A percentile compares a stretch with the other conserved stretches of the same genome.
These are phyloP conservation scores for Nomada fabriciana DNA, from an alignment of 2,888 invertebrate species.

Conservation along the genomic window DNA sequence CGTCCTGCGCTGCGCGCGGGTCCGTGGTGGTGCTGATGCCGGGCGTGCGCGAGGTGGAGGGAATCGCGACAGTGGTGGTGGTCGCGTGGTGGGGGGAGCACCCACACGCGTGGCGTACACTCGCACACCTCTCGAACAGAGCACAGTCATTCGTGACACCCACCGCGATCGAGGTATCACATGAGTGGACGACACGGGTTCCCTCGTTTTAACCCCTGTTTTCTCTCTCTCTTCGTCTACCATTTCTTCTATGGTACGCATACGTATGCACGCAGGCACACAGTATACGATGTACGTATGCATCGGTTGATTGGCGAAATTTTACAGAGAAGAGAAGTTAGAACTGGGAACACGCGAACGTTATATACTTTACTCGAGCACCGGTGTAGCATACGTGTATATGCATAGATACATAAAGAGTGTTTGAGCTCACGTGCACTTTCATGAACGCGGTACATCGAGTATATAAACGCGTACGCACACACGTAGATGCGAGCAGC, in stretches of 20 bases:
- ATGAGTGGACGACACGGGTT: slow-evolving; percentile 68
- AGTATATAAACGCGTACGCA: slow-evolving; percentile 42
- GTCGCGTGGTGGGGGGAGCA: slow-evolving; percentile 54
- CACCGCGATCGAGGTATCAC: slow-evolving; percentile 74
- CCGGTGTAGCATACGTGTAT: neutral
- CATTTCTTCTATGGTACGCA: slow-evolving; percentile 2
- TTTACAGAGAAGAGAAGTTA: neutral
- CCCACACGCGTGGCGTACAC: slow-evolving; percentile 71
- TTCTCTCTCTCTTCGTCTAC: neutral
- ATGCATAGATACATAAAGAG: neutral
- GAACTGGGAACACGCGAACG: neutral
- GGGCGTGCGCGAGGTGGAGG: slow-evolving; percentile 33
- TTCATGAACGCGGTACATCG: slow-evolving; percentile 56
- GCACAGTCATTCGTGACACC: slow-evolving; percentile 76
- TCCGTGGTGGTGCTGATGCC: slow-evolving; percentile 26
- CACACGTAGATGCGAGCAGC: slow-evolving; percentile 39
- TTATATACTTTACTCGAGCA: neutral
- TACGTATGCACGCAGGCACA: neutral
- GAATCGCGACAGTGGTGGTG: slow-evolving; percentile 48
- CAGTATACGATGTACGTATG: neutral
- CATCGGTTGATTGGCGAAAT: neutral
- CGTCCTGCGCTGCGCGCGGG: slow-evolving; percentile 27
- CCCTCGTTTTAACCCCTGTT: slow-evolving; percentile 66
- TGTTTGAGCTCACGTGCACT: slow-evolving; percentile 29
- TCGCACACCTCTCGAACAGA: slow-evolving; percentile 72